Percentiles rank a stretch among this genome's conserved stretches.
phyloP scores from a whole-genome alignment of 1,140 invertebrate species.

The Bombus pyrosoma region DNA sequence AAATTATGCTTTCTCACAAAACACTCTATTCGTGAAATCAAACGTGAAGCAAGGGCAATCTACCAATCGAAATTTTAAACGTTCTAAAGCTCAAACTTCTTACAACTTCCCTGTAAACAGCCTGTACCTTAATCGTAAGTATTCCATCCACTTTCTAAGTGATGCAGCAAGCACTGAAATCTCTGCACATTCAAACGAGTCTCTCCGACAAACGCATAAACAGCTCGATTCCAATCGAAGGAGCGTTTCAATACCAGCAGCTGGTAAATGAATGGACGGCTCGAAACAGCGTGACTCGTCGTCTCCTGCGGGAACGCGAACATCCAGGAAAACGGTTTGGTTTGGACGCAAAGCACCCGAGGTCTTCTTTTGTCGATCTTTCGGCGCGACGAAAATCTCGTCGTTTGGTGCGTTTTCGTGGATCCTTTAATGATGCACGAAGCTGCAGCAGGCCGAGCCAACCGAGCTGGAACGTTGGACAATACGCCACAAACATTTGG shows the following conservation, averaged over 20 bases:
- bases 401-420: constrained; percentile 18
- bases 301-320: constrained; percentile 9
- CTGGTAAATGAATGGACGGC: not conserved
- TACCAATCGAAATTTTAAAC: too few relatives aligned
- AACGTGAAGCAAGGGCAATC: too few relatives aligned
- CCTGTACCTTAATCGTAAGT: not conserved
- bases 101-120: too few relatives aligned
- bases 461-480: constrained; percentile 19
- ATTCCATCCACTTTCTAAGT: not conserved
- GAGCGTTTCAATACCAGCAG: not conserved
- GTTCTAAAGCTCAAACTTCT: too few relatives aligned
- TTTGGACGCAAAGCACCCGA: not conserved
- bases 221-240: not conserved
- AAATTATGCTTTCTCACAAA: too few relatives aligned
- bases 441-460: not conserved
- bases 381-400: constrained; percentile 20
- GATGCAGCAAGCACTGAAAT: not conserved
- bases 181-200: not conserved
- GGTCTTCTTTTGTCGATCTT: constrained; percentile 22
- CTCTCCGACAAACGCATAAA: not conserved
- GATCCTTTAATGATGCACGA: constrained; percentile 41
- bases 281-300: too few relatives aligned
- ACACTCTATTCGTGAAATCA: too few relatives aligned
- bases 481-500: constrained; percentile 40
- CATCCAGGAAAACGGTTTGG: not conserved